A percentile compares a stretch with the other conserved stretches of the same genome.
These are phyloP conservation scores for Anodontia alba DNA, from an alignment of 2,888 invertebrate species.

Conservation along the genomic window DNA sequence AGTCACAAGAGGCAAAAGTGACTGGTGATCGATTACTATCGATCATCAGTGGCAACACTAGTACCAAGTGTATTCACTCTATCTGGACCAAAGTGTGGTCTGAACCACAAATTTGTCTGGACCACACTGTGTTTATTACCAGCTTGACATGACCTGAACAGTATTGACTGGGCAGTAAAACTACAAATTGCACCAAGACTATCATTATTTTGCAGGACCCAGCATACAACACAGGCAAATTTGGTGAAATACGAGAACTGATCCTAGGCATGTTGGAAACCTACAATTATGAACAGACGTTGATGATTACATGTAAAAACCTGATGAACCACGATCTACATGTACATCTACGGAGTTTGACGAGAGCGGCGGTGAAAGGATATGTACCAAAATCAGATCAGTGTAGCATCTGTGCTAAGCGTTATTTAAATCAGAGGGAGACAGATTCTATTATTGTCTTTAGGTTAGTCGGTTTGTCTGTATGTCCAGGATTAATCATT, in stretches of 20 bases:
- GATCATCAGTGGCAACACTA: too few species aligned
- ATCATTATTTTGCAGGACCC: slow-evolving; percentile 83
- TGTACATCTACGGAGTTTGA: slow-evolving; percentile 82
- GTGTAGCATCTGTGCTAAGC: slow-evolving; percentile 82
- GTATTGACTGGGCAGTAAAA: too few species aligned
- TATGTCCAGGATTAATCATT: too few species aligned
- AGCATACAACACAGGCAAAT: slow-evolving; percentile 86
- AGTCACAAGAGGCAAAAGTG: too few species aligned
- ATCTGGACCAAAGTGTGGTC: too few species aligned
- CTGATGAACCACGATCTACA: slow-evolving; percentile 90
- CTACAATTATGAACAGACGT: slow-evolving; percentile 90
- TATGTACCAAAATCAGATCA: slow-evolving; percentile 79
- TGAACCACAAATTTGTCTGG: too few species aligned
- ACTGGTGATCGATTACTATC: too few species aligned
- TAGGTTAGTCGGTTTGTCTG: slow-evolving; percentile 68
- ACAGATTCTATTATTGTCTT: slow-evolving; percentile 79
- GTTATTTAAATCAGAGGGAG: slow-evolving; percentile 69
- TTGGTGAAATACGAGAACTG: slow-evolving; percentile 87
- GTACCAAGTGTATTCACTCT: too few species aligned
- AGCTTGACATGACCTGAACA: too few species aligned
- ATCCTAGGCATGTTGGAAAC: slow-evolving; percentile 90
- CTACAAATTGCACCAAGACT: too few species aligned
- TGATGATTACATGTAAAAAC: slow-evolving; percentile 89
- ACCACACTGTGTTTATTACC: too few species aligned
- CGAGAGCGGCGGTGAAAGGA: slow-evolving; percentile 82